A percentile compares a stretch with the other conserved stretches of the same genome.
phyloP scores from a whole-genome alignment of 2,888 invertebrate genomes.

The Tetramorium bicarinatum region DNA sequence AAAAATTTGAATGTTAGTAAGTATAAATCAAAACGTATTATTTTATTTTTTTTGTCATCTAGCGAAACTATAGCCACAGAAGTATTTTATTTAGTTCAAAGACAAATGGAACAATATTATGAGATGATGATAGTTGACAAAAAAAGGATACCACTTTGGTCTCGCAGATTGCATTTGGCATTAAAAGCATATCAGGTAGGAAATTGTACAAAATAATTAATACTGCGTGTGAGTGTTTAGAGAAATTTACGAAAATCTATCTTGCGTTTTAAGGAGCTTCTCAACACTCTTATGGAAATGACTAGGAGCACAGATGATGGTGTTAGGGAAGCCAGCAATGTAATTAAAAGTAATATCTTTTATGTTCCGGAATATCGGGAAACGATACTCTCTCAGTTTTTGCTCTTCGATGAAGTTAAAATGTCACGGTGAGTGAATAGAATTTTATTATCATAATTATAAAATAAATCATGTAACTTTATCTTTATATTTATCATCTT shows the following conservation, averaged over 20 bases:
- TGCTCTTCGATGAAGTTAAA: conserved; percentile 94
- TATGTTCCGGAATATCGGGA: conserved; percentile 98
- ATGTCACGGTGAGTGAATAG: conserved; percentile 91
- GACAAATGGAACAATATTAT: conserved; percentile 94
- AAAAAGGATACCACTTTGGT: conserved; percentile 94
- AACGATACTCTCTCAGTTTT: conserved; percentile 92
- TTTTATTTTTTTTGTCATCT: conserved; percentile 60
- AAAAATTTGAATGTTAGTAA: conserved; percentile 6
- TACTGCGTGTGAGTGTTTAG: not conserved
- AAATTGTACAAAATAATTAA: conserved; percentile 1
- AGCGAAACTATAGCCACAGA: conserved; percentile 97
- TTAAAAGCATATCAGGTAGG: conserved; percentile 90
- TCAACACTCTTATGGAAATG: conserved; percentile 94
- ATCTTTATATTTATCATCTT: not conserved
- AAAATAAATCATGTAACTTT: not conserved
- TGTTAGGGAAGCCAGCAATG: conserved; percentile 93
- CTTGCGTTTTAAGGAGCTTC: conserved; percentile 90
- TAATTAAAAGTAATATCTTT: conserved; percentile 96
- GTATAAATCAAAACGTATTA: not conserved
- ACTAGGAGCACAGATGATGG: conserved; percentile 91
- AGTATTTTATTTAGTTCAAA: conserved; percentile 97
- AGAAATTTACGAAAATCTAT: conserved; percentile 12
- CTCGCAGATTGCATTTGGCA: conserved; percentile 94
- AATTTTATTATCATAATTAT: not conserved
- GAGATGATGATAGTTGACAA: conserved; percentile 96